phyloP scores from a whole-genome alignment of 2,113 vertebrate genomes.

The Pleuronectes platessa region DNA sequence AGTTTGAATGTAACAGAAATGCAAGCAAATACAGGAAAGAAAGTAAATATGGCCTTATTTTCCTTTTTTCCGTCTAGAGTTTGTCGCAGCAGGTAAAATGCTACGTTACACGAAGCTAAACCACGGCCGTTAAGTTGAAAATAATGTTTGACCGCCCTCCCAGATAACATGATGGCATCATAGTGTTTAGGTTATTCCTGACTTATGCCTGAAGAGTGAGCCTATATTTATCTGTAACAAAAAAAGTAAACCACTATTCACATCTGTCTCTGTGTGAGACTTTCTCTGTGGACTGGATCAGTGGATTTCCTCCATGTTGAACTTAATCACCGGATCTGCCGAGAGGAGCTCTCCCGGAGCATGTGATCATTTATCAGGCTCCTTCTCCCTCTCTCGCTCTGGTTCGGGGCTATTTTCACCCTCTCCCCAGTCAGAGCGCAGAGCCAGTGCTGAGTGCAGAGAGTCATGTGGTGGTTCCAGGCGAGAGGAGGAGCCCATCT shows the following conservation, averaged over 20 bases:
- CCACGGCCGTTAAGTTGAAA: not conserved
- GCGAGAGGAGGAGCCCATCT: constrained; percentile 63
- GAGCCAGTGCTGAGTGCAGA: constrained; percentile 62
- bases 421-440: constrained; percentile 55
- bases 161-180: not conserved
- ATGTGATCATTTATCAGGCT: constrained; percentile 79
- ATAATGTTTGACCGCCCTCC: not conserved
- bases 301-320: constrained; percentile 61
- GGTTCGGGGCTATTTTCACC: constrained; percentile 70
- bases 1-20: constrained; percentile 19
- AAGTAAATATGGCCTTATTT: constrained; percentile 48
- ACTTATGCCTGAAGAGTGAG: constrained; percentile 1
- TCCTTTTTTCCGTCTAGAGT: constrained; percentile 5
- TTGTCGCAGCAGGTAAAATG: constrained; percentile 3
- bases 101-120: not conserved
- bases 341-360: constrained; percentile 72
- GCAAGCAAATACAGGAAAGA: constrained; percentile 39
- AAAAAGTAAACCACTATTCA: constrained; percentile 22
- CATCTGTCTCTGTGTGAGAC: constrained; percentile 16
- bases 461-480: constrained; percentile 75
- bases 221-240: not conserved
- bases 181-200: constrained; percentile 1
- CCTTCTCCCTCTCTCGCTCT: constrained; percentile 53
- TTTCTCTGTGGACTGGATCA: constrained; percentile 35
- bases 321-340: constrained; percentile 77